Evolutionary conservation across 2,888 invertebrate genomes (phyloP), one percentile per base, ranked within the genome.

Genomic region (Cryptocephalus moraei): DNA sequence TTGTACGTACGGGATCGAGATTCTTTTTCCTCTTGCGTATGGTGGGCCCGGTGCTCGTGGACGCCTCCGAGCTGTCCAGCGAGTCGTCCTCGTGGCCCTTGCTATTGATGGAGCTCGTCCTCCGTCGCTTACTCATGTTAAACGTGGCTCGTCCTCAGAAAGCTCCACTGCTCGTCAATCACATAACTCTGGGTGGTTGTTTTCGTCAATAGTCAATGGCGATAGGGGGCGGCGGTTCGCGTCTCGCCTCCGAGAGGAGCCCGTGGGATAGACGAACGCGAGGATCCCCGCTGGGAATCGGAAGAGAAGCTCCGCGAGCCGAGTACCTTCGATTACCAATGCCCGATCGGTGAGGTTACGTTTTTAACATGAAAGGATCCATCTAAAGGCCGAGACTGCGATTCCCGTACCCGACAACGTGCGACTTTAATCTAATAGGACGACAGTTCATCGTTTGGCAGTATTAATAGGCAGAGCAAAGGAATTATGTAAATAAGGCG

Each of bases 21-120:
- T 84, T 82, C 70, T 84, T 84, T 61, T 80, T 79, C 61, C 86
- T 81, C 52, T 82, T 74, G 2, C 74, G 68, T 39, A 67, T 66
- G 8, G 68, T 74, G 66, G 57, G 77, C 64, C 55, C 77, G 71
- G 47, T 75, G 71, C 56, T 73, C 68, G 62, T 73, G 65, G 55
- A 75, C 54, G 78, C 78, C 45, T 74, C 74, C 14, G 74, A 70
- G 64, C 80, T 77, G 61, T 88, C 88, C 55, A 86, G 82, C 47
- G 82, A 80, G 54, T 87, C 85, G 43, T 82, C 82, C 45, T 84
- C 84, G 55, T 82, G 81, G 11, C 82, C 80, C 13, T 85, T 79
- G 64, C 86, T 86, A 1, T 88, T 84, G 47, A 81, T 85, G n/a
- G 89, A 89, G 53, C 88, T 89, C 41, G 88, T 86, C 57, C 90